Conservation (phyloP, 2,888 invertebrate species). For the Drosophila nr. fundita region DNA sequence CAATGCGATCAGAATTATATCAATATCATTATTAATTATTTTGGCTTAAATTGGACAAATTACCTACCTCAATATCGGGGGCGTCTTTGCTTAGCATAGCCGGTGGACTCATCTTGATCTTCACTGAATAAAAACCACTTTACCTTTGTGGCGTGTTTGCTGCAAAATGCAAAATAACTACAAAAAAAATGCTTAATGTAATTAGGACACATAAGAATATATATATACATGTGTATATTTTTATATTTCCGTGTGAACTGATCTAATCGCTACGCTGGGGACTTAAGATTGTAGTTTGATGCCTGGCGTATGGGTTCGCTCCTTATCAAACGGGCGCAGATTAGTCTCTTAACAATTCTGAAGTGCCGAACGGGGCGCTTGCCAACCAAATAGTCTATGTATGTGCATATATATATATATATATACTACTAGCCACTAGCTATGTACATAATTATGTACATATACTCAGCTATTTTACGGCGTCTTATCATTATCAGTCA, state of each 20-base stretch:
- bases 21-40: not conserved
- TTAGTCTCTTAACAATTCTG: conserved; percentile 35
- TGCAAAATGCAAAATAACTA: conserved; percentile 4
- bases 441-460: not conserved
- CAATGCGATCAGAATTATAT: not conserved
- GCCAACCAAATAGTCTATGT: conserved; percentile 53
- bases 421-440: conserved; percentile 11
- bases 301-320: not conserved
- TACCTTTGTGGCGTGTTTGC: not conserved
- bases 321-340: conserved; percentile 51
- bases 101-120: conserved; percentile 84
- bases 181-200: too few species aligned
- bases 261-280: conserved; percentile 43
- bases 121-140: not conserved
- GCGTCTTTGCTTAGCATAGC: conserved; percentile 89
- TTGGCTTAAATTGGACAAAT: not conserved
- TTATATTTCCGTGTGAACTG: conserved; percentile 3
- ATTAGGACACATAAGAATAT: not conserved
- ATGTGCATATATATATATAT: conserved; percentile 36
- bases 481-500: conserved; percentile 53
- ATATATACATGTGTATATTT: not conserved
- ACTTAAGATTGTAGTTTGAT: conserved; percentile 19
- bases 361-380: conserved; percentile 31
- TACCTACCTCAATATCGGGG: conserved; percentile 92
- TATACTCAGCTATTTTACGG: conserved; percentile 13